A percentile compares a stretch with the other conserved stretches of the same genome.
phyloP scores from a whole-genome alignment of 2,888 invertebrate species.

The Cryptus armator region DNA sequence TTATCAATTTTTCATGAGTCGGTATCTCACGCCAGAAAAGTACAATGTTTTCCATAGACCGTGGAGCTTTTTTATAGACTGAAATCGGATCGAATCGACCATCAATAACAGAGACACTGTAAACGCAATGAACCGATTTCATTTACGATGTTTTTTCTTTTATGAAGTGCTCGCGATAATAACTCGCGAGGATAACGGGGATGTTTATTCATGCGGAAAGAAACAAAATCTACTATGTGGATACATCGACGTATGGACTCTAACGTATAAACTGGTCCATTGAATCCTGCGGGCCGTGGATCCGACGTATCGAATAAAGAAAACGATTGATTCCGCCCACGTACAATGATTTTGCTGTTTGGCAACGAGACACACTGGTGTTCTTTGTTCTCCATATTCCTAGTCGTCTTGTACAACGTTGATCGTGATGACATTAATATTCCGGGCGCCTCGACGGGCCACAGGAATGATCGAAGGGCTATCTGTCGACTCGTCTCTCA shows the following conservation, averaged over 20 bases:
- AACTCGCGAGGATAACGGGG: conserved; percentile 50
- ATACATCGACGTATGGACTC: conserved; percentile 78
- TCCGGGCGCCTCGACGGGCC: conserved; percentile 70
- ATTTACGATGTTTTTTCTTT: conserved; percentile 42
- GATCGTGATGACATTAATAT: conserved; percentile 73
- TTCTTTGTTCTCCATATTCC: conserved; percentile 75
- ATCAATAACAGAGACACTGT: conserved; percentile 48
- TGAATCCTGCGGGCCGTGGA: conserved; percentile 68
- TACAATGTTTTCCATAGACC: conserved; percentile 42
- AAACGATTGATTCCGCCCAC: conserved; percentile 77
- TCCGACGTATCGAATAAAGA: conserved; percentile 72
- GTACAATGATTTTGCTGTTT: conserved; percentile 83
- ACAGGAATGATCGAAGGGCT: conserved; percentile 67
- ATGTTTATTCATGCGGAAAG: conserved; percentile 27
- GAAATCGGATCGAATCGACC: conserved; percentile 20
- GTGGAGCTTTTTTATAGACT: conserved; percentile 1
- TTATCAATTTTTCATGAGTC: conserved; percentile 11
- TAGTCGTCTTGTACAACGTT: conserved; percentile 14
- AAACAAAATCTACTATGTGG: conserved; percentile 63
- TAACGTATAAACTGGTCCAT: conserved; percentile 72
- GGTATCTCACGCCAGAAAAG: background rate
- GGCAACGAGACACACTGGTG: conserved; percentile 76
- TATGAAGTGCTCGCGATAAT: conserved; percentile 61
- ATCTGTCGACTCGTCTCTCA: conserved; percentile 19
- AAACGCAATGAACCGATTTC: conserved; percentile 54